Evolutionary conservation across 2,113 vertebrate genomes (phyloP).

Genomic region (Rhodinocichla rosea): DNA sequence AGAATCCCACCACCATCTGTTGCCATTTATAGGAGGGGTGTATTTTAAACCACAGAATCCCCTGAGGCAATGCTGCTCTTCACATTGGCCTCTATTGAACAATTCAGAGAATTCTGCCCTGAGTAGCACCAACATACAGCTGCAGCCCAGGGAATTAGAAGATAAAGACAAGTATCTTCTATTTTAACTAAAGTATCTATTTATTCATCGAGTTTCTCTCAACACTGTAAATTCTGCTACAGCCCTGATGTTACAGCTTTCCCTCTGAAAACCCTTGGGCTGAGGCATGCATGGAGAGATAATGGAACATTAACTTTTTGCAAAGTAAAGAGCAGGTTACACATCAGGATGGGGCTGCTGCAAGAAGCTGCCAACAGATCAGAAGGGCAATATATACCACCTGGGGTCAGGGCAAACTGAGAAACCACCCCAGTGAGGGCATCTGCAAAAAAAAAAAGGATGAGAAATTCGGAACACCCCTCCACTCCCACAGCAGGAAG

Average conservation of each 20-base stretch:
- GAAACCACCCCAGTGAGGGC: neutral
- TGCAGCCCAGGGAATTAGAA: neutral
- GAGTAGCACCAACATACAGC: neutral
- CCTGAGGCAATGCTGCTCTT: neutral
- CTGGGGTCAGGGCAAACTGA: neutral
- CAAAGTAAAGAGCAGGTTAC: neutral
- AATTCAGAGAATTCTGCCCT: neutral
- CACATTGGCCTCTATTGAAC: neutral
- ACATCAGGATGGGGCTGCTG: fast-evolving
- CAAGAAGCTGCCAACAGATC: neutral
- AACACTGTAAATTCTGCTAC: neutral
- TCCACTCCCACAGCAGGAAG: neutral
- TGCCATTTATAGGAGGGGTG: neutral
- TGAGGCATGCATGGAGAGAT: neutral
- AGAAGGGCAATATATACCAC: neutral
- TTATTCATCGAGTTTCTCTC: neutral
- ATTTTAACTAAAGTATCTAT: neutral
- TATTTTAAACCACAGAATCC: neutral
- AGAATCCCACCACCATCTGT: neutral
- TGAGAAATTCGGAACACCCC: neutral
- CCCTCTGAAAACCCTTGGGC: neutral
- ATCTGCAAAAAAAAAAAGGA: neutral
- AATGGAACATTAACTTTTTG: neutral
- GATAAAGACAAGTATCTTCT: neutral
- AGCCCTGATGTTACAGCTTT: neutral